Conservation (phyloP, 2,113 vertebrate genomes). For the Sminthopsis crassicaudata region DNA sequence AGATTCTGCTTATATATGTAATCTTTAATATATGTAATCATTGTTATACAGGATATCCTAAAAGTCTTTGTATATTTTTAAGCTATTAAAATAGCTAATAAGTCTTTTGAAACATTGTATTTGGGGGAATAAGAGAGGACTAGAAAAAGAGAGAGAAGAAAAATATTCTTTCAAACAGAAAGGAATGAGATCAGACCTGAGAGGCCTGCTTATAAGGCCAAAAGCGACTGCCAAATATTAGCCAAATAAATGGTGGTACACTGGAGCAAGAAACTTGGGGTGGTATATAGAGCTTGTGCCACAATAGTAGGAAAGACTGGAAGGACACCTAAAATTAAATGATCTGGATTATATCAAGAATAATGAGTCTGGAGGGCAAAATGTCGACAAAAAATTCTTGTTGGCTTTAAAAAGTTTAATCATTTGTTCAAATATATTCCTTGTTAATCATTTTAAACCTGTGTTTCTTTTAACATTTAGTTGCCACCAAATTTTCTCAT, state of each 20-base stretch:
- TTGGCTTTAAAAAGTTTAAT: background rate
- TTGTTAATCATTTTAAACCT: background rate
- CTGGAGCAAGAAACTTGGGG: background rate
- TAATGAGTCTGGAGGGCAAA: background rate
- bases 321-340: background rate
- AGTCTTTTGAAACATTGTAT: background rate
- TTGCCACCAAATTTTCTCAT: constrained; percentile 26
- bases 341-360: background rate
- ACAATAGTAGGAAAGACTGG: background rate
- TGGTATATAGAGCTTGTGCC: background rate
- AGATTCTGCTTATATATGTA: background rate
- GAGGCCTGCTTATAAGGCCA: background rate
- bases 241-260: background rate
- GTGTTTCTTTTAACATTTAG: constrained; percentile 37
- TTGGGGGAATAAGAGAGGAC: background rate
- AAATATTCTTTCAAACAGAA: background rate
- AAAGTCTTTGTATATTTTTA: background rate
- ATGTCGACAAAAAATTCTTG: background rate
- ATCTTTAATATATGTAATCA: background rate
- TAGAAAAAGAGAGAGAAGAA: background rate
- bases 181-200: background rate
- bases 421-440: constrained; percentile 25
- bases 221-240: background rate
- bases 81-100: background rate
- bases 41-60: background rate